These are phyloP conservation scores for Ephestia elutella DNA, from an alignment of 1,140 invertebrate species.

Conservation along the genomic window DNA sequence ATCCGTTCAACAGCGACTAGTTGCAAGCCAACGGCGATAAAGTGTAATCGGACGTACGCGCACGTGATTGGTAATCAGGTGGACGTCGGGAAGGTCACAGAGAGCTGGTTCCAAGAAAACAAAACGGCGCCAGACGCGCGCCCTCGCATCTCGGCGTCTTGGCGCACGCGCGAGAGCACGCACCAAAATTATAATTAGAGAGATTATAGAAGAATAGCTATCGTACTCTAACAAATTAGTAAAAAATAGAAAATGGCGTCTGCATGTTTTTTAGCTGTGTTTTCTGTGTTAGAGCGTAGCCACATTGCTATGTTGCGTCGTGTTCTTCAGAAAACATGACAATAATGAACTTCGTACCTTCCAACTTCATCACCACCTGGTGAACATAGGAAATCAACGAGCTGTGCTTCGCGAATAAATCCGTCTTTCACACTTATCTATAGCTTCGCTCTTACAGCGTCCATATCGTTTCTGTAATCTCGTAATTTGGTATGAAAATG, in stretches of 20 bases:
- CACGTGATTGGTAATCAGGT: constrained; percentile 43
- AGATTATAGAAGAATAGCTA: constrained; percentile 2
- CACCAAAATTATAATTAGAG: constrained; percentile 24
- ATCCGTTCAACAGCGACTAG: constrained; percentile 67
- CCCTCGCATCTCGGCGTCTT: constrained; percentile 18
- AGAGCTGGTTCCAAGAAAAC: constrained; percentile 47
- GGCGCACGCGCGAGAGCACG: constrained; percentile 20
- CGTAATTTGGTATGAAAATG: constrained; percentile 17
- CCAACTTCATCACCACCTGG: no score
- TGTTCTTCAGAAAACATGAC: no score
- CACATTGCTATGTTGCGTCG: no score
- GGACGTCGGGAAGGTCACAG: constrained; percentile 42
- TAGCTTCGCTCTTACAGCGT: no score
- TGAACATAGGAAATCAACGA: no score
- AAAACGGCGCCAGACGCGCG: constrained; percentile 39
- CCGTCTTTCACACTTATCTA: no score
- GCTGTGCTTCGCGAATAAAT: no score
- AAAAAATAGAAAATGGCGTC: no score
- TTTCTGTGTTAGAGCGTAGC: no score
- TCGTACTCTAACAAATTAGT: constrained; percentile 10
- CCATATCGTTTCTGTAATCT: background rate
- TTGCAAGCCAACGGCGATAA: constrained; percentile 45
- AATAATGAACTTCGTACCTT: no score
- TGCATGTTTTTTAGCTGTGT: no score
- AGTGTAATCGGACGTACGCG: constrained; percentile 26